Conservation (phyloP, 2,113 vertebrate genomes). For the Cyanoramphus novaezelandiae region DNA sequence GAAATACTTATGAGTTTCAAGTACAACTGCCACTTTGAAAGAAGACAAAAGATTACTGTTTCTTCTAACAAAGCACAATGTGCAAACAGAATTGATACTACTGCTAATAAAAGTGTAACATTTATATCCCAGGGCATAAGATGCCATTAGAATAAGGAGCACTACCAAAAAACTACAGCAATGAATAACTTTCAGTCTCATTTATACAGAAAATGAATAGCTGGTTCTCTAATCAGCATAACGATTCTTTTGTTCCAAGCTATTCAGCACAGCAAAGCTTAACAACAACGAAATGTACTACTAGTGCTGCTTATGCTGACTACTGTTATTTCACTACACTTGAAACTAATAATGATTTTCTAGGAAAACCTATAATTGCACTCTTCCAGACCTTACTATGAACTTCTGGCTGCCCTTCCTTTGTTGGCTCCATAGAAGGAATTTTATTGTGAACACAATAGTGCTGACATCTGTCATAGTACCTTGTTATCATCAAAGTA, state of each 20-base stretch:
- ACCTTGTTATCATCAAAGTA: slow-evolving; percentile 41
- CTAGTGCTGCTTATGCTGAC: neutral
- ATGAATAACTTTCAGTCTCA: neutral
- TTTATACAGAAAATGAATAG: neutral
- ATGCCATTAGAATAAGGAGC: neutral
- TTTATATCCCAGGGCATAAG: neutral
- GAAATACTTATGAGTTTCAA: neutral
- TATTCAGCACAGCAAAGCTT: neutral
- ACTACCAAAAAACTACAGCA: neutral
- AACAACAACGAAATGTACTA: neutral
- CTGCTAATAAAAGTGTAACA: neutral
- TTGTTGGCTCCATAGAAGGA: slow-evolving; percentile 45
- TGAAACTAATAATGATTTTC: neutral
- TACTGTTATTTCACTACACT: neutral
- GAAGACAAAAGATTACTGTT: neutral
- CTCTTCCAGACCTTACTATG: neutral
- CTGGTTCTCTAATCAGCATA: neutral
- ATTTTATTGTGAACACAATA: neutral
- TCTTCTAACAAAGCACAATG: neutral
- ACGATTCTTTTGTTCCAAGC: neutral
- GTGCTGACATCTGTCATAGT: slow-evolving; percentile 18
- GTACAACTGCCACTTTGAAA: neutral
- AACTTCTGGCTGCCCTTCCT: slow-evolving; percentile 1
- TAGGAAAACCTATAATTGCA: neutral
- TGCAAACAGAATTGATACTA: neutral